phyloP scores from a whole-genome alignment of 1,140 invertebrate species.

The Archegozetes longisetosus region DNA sequence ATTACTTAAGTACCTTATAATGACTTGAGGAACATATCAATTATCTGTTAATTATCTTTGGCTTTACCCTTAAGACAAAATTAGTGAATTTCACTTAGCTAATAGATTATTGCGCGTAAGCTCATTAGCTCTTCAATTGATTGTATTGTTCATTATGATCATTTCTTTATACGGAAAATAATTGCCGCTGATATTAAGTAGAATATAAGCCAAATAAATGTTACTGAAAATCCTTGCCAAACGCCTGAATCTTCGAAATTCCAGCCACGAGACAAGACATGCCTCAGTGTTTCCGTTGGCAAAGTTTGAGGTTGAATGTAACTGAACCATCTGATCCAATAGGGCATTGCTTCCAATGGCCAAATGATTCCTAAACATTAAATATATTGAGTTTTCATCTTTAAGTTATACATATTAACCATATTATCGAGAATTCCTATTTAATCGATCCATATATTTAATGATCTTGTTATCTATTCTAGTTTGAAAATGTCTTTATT shows the following conservation, averaged over 20 bases:
- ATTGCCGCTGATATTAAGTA: conserved; percentile 60
- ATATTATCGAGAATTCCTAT: no score
- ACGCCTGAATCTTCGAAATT: conserved; percentile 58
- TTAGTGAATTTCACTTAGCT: no score
- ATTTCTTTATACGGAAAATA: conserved; percentile 23
- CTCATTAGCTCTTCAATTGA: no score
- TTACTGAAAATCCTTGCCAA: conserved; percentile 71
- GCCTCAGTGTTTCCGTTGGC: conserved; percentile 70
- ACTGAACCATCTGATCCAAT: conserved; percentile 48
- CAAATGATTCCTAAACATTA: conserved; percentile 56
- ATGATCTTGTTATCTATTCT: no score
- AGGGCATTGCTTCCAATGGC: conserved; percentile 84
- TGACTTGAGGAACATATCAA: no score
- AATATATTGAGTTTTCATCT: background rate
- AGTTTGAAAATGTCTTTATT: conserved; percentile 21
- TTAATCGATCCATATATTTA: no score
- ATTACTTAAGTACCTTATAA: no score
- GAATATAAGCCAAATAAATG: conserved; percentile 68
- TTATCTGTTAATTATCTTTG: no score
- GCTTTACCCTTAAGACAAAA: no score
- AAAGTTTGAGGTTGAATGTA: conserved; percentile 72
- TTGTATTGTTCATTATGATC: no score
- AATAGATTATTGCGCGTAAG: no score
- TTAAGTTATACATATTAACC: no score
- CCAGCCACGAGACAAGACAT: conserved; percentile 79